Evolutionary conservation across 2,888 invertebrate species (phyloP).

Genomic region (Schizaphis graminum): DNA sequence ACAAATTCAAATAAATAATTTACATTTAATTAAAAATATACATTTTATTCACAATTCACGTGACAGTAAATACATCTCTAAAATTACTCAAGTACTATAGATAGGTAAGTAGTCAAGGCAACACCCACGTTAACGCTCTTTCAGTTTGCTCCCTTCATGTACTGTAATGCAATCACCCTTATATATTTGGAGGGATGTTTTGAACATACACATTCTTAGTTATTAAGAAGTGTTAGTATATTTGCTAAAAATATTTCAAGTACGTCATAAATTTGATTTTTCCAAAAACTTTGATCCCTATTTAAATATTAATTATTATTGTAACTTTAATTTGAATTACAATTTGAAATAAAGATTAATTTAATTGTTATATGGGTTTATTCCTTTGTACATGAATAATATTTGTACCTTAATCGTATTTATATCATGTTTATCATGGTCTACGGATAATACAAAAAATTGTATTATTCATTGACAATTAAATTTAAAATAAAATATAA

Average conservation of each 20-base stretch:
- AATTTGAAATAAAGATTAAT: not conserved
- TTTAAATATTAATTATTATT: not conserved
- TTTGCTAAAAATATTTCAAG: not conserved
- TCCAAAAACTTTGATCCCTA: not conserved
- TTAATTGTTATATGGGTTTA: not conserved
- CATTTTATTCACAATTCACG: not conserved
- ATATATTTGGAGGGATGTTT: slow-evolving; percentile 21
- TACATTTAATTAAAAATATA: not conserved
- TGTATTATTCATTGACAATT: not conserved
- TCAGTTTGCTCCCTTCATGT: slow-evolving; percentile 43
- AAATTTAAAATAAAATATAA: not conserved
- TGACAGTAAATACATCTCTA: not conserved
- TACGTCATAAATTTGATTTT: not conserved
- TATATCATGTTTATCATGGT: not conserved
- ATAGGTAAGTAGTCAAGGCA: slow-evolving; percentile 63
- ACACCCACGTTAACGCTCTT: slow-evolving; percentile 54
- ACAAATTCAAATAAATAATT: not conserved
- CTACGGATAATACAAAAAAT: not conserved
- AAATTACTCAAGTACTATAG: slow-evolving; percentile 16
- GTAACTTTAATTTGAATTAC: not conserved
- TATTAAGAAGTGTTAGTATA: not conserved
- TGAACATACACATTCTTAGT: not conserved
- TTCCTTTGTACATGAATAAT: not conserved
- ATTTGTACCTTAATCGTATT: not conserved
- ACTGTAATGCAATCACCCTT: slow-evolving; percentile 9